Conservation (phyloP, 2,113 vertebrate genomes). For the Rissa tridactyla region DNA sequence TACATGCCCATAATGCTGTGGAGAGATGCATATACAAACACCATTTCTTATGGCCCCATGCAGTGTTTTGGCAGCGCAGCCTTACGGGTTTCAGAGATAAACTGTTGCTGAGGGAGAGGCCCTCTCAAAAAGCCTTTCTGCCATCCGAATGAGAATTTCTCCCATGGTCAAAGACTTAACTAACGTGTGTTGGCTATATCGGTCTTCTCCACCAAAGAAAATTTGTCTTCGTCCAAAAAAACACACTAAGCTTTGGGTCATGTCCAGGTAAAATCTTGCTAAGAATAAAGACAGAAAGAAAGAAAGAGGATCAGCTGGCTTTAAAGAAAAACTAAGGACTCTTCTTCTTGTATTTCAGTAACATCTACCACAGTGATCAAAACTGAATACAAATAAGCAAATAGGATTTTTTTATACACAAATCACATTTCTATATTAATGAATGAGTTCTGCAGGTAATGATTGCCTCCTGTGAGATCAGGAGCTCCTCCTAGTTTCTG, state of each 20-base stretch:
- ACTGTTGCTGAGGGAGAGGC: background rate
- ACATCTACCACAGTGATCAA: slow-evolving; percentile 16
- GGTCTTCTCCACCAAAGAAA: background rate
- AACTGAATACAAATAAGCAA: slow-evolving; percentile 21
- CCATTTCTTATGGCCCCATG: slow-evolving; percentile 28
- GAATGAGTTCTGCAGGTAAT: background rate
- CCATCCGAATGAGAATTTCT: background rate
- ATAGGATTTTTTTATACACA: background rate
- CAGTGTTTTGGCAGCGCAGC: slow-evolving; percentile 16
- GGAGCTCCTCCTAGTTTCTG: background rate
- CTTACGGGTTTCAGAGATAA: background rate
- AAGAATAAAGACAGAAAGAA: background rate
- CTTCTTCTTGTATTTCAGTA: background rate
- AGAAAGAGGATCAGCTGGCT: background rate
- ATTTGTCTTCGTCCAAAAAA: background rate
- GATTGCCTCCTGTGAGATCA: background rate
- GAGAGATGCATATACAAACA: slow-evolving; percentile 36
- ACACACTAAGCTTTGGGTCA: background rate
- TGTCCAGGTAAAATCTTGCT: background rate
- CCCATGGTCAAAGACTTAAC: background rate
- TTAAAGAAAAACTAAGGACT: background rate
- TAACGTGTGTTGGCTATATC: accelerated
- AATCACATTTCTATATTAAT: background rate
- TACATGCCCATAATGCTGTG: slow-evolving; percentile 39
- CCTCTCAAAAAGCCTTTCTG: background rate